Percentiles rank a stretch among this genome's conserved stretches.
These are phyloP conservation scores for Conops quadrifasciatus DNA, from an alignment of 2,888 invertebrate species.

Conservation along the genomic window DNA sequence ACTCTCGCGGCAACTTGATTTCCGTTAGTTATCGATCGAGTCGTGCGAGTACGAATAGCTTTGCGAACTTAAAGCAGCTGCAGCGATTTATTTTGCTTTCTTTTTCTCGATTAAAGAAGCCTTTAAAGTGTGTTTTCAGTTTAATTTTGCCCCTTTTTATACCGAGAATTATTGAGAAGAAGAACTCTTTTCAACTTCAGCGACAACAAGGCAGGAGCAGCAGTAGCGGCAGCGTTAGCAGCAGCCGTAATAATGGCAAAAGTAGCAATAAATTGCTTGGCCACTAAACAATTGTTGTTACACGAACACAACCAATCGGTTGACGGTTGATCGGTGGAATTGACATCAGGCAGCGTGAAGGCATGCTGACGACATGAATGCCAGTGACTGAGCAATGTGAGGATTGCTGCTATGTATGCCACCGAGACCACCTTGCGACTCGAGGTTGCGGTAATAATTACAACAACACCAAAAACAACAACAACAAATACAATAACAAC, in stretches of 20 bases:
- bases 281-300: conserved; percentile 18
- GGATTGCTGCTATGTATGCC: conserved; percentile 10
- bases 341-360: conserved; percentile 10
- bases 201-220: background rate
- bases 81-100: background rate
- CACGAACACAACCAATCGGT: background rate
- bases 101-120: conserved; percentile 1
- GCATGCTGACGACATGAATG: conserved; percentile 5
- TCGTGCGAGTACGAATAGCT: background rate
- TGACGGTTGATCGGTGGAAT: conserved; percentile 14
- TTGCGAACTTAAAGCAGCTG: background rate
- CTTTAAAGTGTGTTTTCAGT: background rate
- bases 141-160: background rate
- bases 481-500: conserved; percentile 5
- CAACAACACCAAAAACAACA: conserved; percentile 27
- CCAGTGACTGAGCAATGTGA: conserved; percentile 19
- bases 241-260: no score
- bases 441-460: conserved; percentile 42
- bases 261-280: conserved; percentile 18
- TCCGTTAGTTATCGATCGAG: background rate
- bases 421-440: conserved; percentile 47
- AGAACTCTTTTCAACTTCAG: background rate
- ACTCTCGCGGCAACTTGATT: background rate
- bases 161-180: conserved; percentile 2
- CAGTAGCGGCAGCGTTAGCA: background rate